Evolutionary conservation across 37 sponge, comb jelly and placozoan genomes (phyloP).

Genomic region (Eunapius fragilis): DNA sequence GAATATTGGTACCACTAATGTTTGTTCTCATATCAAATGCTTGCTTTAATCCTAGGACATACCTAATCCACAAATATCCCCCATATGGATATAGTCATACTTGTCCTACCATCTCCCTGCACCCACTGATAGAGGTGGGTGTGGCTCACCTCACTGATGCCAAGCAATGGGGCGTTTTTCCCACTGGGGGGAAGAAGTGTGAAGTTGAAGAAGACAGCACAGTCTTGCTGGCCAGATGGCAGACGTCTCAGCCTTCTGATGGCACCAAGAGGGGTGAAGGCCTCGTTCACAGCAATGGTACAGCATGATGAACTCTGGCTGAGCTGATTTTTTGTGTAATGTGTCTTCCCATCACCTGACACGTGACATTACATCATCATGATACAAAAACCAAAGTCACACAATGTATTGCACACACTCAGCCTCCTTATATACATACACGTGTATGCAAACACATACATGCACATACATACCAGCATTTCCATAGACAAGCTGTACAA

Average conservation of each 20-base stretch:
- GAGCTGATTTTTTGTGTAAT: constrained; percentile 79
- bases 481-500: constrained; percentile 64
- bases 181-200: constrained; percentile 77
- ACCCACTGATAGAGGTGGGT: too few species aligned
- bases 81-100: too few species aligned
- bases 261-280: constrained; percentile 72
- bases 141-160: neutral
- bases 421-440: too few species aligned
- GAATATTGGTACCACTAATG: too few species aligned
- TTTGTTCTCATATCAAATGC: too few species aligned
- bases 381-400: too few species aligned
- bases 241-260: constrained; percentile 73
- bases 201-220: constrained; percentile 88
- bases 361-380: neutral
- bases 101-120: too few species aligned
- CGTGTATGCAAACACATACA: neutral
- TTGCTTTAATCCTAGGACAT: too few species aligned
- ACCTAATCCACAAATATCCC: too few species aligned
- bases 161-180: neutral
- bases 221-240: constrained; percentile 23
- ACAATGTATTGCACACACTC: too few species aligned
- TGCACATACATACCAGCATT: constrained; percentile 62
- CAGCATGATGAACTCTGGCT: neutral
- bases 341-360: constrained; percentile 92
- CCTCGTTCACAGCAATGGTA: constrained; percentile 87